phyloP scores from a whole-genome alignment of 2,113 vertebrate genomes.

The Pardalotus punctatus region DNA sequence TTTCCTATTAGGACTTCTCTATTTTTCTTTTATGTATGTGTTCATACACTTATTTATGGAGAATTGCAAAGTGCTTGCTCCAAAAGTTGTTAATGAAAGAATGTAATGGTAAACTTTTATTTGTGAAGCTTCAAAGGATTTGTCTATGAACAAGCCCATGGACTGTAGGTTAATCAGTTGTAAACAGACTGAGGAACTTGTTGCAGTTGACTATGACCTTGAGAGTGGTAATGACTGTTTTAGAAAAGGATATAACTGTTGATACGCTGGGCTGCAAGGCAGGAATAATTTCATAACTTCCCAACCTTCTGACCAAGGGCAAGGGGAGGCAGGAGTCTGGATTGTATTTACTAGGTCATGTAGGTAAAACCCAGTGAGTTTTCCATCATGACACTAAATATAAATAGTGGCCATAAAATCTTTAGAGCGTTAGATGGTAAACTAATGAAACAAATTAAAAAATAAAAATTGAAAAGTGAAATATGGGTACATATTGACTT shows the following conservation, averaged over 20 bases:
- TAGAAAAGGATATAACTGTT: neutral
- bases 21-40: neutral
- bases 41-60: neutral
- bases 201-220: neutral
- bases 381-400: neutral
- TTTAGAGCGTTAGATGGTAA: neutral
- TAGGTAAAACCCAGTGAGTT: neutral
- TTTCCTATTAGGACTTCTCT: neutral
- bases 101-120: neutral
- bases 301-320: neutral
- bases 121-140: neutral
- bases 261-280: neutral
- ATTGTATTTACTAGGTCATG: neutral
- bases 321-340: neutral
- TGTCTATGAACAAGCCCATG: neutral
- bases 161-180: neutral
- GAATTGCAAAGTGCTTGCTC: neutral
- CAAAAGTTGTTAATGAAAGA: neutral
- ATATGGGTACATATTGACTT: neutral
- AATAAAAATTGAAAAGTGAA: slow-evolving; percentile 32
- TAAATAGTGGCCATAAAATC: neutral
- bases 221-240: neutral
- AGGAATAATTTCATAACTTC: neutral
- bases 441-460: slow-evolving; percentile 53
- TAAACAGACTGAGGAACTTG: neutral